phyloP scores from a whole-genome alignment of 2,888 invertebrate genomes.

The Hemaris fuciformis region DNA sequence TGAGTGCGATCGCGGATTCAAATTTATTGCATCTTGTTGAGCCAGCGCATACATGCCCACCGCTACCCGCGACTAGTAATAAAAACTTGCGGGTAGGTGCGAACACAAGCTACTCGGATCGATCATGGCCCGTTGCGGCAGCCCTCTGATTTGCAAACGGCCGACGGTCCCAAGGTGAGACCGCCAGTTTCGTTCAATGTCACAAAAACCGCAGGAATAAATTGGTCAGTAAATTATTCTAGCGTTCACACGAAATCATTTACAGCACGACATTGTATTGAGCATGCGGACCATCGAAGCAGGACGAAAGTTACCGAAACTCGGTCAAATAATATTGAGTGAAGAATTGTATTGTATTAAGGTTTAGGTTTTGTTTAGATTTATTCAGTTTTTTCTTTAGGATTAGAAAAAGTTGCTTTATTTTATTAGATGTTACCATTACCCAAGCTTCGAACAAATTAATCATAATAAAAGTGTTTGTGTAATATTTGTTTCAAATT shows the following conservation, averaged over 20 bases:
- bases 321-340: neutral
- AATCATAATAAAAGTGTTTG: too few species aligned
- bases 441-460: too few species aligned
- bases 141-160: conserved; percentile 66
- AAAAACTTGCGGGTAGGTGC: conserved; percentile 9
- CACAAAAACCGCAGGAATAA: conserved; percentile 69
- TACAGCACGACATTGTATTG: conserved; percentile 1
- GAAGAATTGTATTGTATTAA: neutral
- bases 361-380: too few species aligned
- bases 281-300: neutral
- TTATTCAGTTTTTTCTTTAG: too few species aligned
- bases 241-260: conserved; percentile 8
- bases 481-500: too few species aligned
- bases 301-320: neutral
- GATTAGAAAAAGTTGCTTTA: too few species aligned
- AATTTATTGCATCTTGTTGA: too few species aligned
- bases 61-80: conserved; percentile 3
- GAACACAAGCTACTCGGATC: conserved; percentile 40
- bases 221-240: conserved; percentile 52
- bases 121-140: conserved; percentile 51
- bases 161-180: conserved; percentile 65
- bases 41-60: too few species aligned
- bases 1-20: too few species aligned
- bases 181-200: conserved; percentile 58
- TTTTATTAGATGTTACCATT: too few species aligned